Evolutionary conservation across 2,797 vertebrate species (phyloP), one percentile per base, ranked within the genome.

Genomic region (Hephaestus fuliginosus): DNA sequence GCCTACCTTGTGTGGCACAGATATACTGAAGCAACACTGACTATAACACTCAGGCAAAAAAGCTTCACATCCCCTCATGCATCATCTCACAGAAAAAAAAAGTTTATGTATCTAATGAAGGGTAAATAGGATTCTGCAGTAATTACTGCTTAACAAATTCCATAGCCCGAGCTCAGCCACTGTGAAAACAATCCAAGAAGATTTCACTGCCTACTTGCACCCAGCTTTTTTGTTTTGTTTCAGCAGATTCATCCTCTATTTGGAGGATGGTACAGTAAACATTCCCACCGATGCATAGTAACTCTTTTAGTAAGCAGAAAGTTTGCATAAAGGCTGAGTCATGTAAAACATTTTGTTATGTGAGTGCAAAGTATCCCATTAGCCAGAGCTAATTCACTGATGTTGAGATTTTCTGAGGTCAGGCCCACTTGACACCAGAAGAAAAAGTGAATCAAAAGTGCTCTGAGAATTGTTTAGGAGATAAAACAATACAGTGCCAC

Each of bases 271-370:
- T 65, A 69, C 64, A 74, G 78, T 83, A 86, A 88, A 86, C 81
- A 86, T 46, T 58, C 57, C 64, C 58, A 76, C 56, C 5, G 39
- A 86, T 80, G 83, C 77, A 74, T 64, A 86, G 71, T 70, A 78
- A 65, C 67, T 80, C 76, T 88, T 84, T 76, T 75, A 76, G 80
- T 90, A 87, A 92, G 91, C 89, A 92, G 70, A 84, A 87, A 78
- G 77, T 91, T 89, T 89, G 81, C 88, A 93, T 92, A 92, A 94
- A 86, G 76, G 89, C 92, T 92, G 92, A 94, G 80, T 93, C 86
- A 81, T 70, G 81, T 85, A 74, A 87, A 93, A 86, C 52, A 70
- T 36, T 36, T 36, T 46, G 53, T 78, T 65, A 74, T 56, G 56
- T n/a, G 39, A 77, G 48, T 79, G 79, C 68, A 76, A 81, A 81